Evolutionary conservation across 2,888 invertebrate species (phyloP).

Genomic region (Digitonthophagus gazella): DNA sequence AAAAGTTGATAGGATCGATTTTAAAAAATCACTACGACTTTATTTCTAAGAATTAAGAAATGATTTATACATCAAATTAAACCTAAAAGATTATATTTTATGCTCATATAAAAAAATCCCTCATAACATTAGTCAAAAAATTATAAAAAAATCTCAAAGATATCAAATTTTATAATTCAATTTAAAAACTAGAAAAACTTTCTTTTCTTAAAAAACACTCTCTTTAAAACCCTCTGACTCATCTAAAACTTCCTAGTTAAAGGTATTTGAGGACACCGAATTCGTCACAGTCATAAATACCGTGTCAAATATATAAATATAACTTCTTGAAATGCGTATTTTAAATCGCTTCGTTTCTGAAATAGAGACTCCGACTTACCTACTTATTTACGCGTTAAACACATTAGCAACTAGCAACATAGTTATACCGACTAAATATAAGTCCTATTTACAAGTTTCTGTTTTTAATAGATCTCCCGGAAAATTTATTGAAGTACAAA

Average conservation of each 20-base stretch:
- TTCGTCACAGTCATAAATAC: not conserved
- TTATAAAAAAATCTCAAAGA: no score
- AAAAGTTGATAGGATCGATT: no score
- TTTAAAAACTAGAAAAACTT: no score
- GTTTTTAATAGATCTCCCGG: conserved; percentile 56
- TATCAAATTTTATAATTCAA: no score
- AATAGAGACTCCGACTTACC: not conserved
- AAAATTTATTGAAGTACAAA: conserved; percentile 58
- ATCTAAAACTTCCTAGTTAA: not conserved
- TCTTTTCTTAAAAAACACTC: no score
- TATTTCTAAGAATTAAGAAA: no score
- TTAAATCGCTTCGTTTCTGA: not conserved
- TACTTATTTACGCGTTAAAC: not conserved
- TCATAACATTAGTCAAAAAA: no score
- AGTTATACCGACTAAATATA: not conserved
- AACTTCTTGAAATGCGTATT: not conserved
- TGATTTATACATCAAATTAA: no score
- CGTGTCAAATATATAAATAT: not conserved
- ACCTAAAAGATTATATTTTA: no score
- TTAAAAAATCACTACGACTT: no score
- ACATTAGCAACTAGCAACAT: not conserved
- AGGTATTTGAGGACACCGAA: not conserved
- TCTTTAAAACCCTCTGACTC: not conserved
- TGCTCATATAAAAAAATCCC: no score
- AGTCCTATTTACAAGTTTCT: conserved; percentile 20